Evolutionary conservation across 2,888 invertebrate species (phyloP).

Genomic region (Blastobasis lacticolella): DNA sequence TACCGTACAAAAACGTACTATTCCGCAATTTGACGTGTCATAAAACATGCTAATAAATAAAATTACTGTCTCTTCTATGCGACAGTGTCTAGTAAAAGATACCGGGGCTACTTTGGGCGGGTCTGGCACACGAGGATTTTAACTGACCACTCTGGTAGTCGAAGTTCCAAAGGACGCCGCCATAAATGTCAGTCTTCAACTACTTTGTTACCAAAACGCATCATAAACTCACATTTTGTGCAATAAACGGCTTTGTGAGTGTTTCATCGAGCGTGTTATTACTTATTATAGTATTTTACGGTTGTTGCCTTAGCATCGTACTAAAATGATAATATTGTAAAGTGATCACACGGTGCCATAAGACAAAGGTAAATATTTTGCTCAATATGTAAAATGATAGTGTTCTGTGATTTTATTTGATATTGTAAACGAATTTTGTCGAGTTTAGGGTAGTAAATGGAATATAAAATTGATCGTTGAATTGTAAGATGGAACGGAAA

Average conservation of each 20-base stretch:
- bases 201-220: slow-evolving; percentile 19
- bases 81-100: slow-evolving; percentile 38
- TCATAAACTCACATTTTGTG: slow-evolving; percentile 10
- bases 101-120: slow-evolving; percentile 36
- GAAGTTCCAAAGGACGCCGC: slow-evolving; percentile 8
- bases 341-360: slow-evolving; percentile 1
- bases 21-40: slow-evolving; percentile 54
- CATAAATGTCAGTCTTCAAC: slow-evolving; percentile 7
- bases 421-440: slow-evolving; percentile 1
- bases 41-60: slow-evolving; percentile 67
- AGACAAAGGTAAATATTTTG: neutral
- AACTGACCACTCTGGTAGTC: too few species aligned
- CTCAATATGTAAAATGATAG: neutral
- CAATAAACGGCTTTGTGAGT: slow-evolving; percentile 26
- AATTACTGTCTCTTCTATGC: slow-evolving; percentile 48
- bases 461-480: neutral
- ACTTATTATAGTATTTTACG: slow-evolving; percentile 21
- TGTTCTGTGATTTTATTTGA: neutral
- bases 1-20: slow-evolving; percentile 29
- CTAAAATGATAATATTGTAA: neutral
- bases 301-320: slow-evolving; percentile 11
- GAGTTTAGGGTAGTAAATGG: slow-evolving; percentile 2
- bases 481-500: too few species aligned
- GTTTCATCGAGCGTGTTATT: slow-evolving; percentile 41
- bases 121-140: slow-evolving; percentile 2